phyloP scores from a whole-genome alignment of 2,113 vertebrate genomes.

The Benitochromis conjunctus region DNA sequence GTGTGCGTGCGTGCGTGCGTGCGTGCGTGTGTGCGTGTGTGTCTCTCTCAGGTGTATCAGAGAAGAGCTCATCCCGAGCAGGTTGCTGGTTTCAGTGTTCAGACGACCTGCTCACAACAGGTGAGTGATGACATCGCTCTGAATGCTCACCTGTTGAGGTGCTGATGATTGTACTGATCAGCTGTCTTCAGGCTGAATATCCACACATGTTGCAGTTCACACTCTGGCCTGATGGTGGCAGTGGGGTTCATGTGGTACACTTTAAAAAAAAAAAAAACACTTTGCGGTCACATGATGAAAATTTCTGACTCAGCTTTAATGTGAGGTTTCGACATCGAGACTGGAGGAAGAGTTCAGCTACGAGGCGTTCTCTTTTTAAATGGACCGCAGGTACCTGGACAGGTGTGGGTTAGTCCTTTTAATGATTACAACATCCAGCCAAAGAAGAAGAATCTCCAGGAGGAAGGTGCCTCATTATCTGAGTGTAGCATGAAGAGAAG shows the following conservation, averaged over 20 bases:
- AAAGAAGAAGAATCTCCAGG: neutral
- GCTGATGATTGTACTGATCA: neutral
- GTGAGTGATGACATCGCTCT: neutral
- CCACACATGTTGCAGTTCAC: neutral
- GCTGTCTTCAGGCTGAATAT: neutral
- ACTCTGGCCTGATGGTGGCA: neutral
- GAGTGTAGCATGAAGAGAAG: neutral
- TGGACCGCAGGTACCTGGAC: neutral
- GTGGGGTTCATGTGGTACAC: neutral
- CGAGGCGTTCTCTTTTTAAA: too few relatives aligned
- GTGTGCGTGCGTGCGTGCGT: neutral
- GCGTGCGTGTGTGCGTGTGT: neutral
- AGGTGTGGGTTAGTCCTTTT: neutral
- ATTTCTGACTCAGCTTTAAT: neutral
- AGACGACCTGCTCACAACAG: neutral
- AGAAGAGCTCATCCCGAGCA: neutral
- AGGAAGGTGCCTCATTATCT: neutral
- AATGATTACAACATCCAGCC: neutral
- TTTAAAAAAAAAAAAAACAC: too few relatives aligned
- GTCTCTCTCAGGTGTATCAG: neutral
- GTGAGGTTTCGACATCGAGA: neutral
- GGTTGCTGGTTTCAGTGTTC: conserved; percentile 23
- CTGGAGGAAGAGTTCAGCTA: neutral
- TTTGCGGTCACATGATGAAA: neutral
- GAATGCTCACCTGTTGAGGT: neutral